phyloP scores from a whole-genome alignment of 2,797 vertebrate genomes.

The Falco berigora region DNA sequence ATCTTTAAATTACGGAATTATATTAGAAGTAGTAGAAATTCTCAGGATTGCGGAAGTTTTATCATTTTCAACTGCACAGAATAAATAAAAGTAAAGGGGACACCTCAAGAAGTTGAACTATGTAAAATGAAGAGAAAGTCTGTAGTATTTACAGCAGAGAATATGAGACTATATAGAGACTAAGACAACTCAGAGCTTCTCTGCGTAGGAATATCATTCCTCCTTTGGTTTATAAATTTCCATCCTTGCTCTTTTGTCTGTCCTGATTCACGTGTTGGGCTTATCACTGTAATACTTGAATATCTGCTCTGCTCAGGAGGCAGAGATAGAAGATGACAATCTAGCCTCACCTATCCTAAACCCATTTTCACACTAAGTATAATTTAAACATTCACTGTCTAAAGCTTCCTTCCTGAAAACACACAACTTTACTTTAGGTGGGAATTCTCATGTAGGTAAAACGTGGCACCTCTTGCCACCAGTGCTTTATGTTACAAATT shows the following conservation, averaged over 20 bases:
- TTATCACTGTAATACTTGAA: background rate
- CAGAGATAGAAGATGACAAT: background rate
- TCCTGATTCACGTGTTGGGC: background rate
- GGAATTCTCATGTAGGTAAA: background rate
- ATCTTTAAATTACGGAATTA: constrained; percentile 32
- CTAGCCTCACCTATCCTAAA: background rate
- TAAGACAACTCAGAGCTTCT: background rate
- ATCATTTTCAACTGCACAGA: background rate
- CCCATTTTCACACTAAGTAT: background rate
- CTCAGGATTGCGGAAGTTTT: background rate
- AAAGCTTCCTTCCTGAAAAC: background rate
- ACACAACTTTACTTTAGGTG: background rate
- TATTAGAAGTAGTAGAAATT: background rate
- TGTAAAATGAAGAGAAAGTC: background rate
- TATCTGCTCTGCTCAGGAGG: background rate
- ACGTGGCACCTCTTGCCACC: background rate
- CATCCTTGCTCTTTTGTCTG: background rate
- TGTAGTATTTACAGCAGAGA: background rate
- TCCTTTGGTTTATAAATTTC: background rate
- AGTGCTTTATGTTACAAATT: accelerated
- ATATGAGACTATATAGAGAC: background rate
- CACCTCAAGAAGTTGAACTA: background rate
- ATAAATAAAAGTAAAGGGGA: background rate
- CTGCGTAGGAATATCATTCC: background rate
- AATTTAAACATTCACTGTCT: background rate